These are phyloP conservation scores for Melipona bicolor DNA, from an alignment of 2,888 invertebrate species.

Conservation along the genomic window DNA sequence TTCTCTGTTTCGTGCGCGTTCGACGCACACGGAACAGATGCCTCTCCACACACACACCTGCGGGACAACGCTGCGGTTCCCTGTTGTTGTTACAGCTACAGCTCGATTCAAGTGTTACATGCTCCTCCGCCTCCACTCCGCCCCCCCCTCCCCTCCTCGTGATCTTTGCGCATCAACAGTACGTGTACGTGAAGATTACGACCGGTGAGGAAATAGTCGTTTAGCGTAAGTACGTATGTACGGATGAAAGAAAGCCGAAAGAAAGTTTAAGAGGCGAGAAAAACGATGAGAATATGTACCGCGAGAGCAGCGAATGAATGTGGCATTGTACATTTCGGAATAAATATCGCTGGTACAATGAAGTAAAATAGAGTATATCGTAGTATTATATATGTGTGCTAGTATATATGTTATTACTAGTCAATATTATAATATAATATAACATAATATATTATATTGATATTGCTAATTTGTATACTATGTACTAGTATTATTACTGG, in stretches of 20 bases:
- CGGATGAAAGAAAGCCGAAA: not conserved
- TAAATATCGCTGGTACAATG: too few relatives aligned
- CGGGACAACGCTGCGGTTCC: not conserved
- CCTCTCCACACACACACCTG: not conserved
- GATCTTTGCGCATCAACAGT: not conserved
- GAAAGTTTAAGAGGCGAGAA: not conserved
- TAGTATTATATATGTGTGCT: too few relatives aligned
- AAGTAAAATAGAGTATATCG: too few relatives aligned
- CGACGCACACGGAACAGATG: conserved; percentile 36
- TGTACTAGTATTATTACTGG: too few relatives aligned
- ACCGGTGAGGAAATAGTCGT: not conserved
- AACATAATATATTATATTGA: too few relatives aligned
- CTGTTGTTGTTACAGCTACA: conserved; percentile 13
- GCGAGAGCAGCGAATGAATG: too few relatives aligned
- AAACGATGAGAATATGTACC: not conserved
- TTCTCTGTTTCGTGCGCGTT: conserved; percentile 58
- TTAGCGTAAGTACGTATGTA: too few relatives aligned
- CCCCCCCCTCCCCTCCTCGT: too few relatives aligned
- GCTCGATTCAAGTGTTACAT: conserved; percentile 19
- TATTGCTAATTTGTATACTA: too few relatives aligned
- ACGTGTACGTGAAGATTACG: not conserved
- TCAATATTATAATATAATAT: too few relatives aligned
- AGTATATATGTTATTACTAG: too few relatives aligned
- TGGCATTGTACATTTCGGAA: too few relatives aligned
- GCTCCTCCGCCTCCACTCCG: not conserved